These are phyloP conservation scores for Aphelocoma californica DNA, from an alignment of 2,797 vertebrate genomes.

Conservation along the genomic window DNA sequence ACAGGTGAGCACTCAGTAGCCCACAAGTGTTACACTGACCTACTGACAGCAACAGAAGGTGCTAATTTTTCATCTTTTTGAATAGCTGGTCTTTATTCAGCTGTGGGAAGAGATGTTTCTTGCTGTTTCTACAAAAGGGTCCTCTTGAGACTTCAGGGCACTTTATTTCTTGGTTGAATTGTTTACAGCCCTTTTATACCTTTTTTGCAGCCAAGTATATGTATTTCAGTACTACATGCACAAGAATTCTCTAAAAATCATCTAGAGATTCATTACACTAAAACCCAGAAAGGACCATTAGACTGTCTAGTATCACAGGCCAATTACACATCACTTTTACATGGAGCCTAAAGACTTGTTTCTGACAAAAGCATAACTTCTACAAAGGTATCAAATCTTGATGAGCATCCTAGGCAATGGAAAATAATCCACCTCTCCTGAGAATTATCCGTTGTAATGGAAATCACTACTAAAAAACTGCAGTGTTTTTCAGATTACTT, in stretches of 20 bases:
- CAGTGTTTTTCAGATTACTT: not conserved
- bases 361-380: not conserved
- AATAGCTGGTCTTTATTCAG: not conserved
- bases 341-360: not conserved
- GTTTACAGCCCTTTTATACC: not conserved
- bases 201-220: not conserved
- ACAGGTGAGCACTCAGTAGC: not conserved
- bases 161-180: not conserved
- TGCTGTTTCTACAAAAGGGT: not conserved
- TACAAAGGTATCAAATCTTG: not conserved
- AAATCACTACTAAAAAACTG: not conserved
- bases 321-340: not conserved
- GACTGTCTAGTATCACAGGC: not conserved
- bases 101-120: not conserved
- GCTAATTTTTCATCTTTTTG: conserved; percentile 2
- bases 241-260: not conserved
- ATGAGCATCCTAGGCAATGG: not conserved
- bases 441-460: not conserved
- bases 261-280: not conserved
- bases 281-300: not conserved
- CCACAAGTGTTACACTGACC: not conserved
- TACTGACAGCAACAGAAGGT: not conserved
- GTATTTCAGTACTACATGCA: not conserved
- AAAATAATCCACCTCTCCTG: not conserved
- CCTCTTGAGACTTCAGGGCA: not conserved